Conservation (phyloP, 2,113 vertebrate genomes). For the Paedocypris sp. region DNA sequence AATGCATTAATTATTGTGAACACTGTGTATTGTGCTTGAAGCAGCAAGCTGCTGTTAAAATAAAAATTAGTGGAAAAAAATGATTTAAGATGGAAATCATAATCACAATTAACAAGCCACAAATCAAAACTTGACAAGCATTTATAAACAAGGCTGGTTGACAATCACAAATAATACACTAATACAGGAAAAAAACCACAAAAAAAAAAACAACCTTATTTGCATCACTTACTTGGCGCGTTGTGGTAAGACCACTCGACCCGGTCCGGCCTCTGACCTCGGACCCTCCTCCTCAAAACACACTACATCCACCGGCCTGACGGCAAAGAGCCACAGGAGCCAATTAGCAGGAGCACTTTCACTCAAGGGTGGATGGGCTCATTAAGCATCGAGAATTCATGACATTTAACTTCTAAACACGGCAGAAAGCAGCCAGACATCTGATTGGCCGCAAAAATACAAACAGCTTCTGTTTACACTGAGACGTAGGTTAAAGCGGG, state of each 20-base stretch:
- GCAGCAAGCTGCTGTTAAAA: too few species aligned
- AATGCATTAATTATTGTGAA: too few species aligned
- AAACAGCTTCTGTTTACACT: slow-evolving; percentile 5
- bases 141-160: too few species aligned
- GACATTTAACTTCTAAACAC: slow-evolving; percentile 60
- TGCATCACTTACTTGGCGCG: neutral
- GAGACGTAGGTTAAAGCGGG: slow-evolving; percentile 9
- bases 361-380: slow-evolving; percentile 61
- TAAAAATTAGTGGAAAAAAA: too few species aligned
- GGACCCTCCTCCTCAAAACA: slow-evolving; percentile 20
- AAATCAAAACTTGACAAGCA: too few species aligned
- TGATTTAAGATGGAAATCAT: too few species aligned
- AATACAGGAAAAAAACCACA: neutral
- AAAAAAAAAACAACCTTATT: neutral
- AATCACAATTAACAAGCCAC: too few species aligned
- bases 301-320: slow-evolving; percentile 9
- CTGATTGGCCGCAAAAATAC: slow-evolving; percentile 36
- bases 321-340: slow-evolving; percentile 55
- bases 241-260: neutral
- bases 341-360: slow-evolving; percentile 69
- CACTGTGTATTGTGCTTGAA: too few species aligned
- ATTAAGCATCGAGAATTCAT: slow-evolving; percentile 72
- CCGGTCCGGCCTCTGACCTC: neutral
- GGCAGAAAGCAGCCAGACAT: slow-evolving; percentile 28
- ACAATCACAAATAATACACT: too few species aligned